These are phyloP conservation scores for Dermolepida albohirtum DNA, from an alignment of 2,888 invertebrate species.

Conservation along the genomic window DNA sequence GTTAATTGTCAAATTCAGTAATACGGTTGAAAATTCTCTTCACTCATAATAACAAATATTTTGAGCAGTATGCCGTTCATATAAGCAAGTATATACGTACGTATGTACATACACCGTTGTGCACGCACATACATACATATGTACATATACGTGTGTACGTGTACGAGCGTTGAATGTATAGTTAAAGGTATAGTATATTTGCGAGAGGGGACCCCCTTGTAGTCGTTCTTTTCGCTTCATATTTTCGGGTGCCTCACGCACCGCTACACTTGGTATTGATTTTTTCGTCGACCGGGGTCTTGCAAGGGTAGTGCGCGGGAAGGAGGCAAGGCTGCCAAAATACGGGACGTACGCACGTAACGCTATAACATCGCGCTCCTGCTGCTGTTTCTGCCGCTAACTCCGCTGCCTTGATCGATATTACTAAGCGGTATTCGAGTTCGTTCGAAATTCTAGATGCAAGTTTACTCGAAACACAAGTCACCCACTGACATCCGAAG, in stretches of 20 bases:
- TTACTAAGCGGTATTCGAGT: conserved; percentile 20
- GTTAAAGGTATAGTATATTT: conserved; percentile 21
- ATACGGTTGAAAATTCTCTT: conserved; percentile 20
- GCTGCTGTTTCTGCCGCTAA: conserved; percentile 36
- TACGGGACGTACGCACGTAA: conserved; percentile 35
- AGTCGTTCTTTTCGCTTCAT: conserved; percentile 42
- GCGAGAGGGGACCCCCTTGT: conserved; percentile 41
- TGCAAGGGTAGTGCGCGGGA: conserved; percentile 49
- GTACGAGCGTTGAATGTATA: conserved; percentile 23
- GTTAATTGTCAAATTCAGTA: too few species aligned
- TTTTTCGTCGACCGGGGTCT: conserved; percentile 52
- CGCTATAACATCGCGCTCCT: conserved; percentile 32
- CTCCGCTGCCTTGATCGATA: conserved; percentile 42
- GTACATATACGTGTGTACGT: conserved; percentile 13
- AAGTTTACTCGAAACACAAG: conserved; percentile 15
- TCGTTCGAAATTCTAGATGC: conserved; percentile 29
- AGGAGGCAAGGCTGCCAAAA: conserved; percentile 46
- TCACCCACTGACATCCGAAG: conserved; percentile 1
- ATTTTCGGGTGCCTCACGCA: conserved; percentile 51
- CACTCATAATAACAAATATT: conserved; percentile 20
- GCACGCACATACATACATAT: conserved; percentile 11
- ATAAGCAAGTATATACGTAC: conserved; percentile 1
- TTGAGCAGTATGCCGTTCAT: conserved; percentile 6
- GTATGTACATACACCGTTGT: conserved; percentile 5
- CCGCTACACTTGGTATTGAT: conserved; percentile 55